phyloP scores from a whole-genome alignment of 2,888 invertebrate species.

The Scaptodrosophila latifasciaeformis region DNA sequence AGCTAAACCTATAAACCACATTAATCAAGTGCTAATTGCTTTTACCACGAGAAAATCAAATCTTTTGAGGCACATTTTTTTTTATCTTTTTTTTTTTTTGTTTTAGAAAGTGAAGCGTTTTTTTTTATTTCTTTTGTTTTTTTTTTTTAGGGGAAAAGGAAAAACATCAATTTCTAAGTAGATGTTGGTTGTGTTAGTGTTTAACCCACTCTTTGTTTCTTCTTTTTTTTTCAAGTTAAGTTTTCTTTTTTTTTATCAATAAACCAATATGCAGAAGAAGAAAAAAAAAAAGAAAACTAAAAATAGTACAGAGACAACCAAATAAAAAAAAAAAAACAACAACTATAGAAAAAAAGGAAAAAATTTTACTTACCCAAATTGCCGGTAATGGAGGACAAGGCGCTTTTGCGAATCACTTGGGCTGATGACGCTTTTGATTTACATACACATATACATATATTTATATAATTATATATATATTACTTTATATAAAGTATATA shows the following conservation, averaged over 20 bases:
- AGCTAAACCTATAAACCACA: constrained; percentile 83
- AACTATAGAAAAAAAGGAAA: constrained; percentile 39
- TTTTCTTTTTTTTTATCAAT: constrained; percentile 9
- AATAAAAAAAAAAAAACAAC: constrained; percentile 36
- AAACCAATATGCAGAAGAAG: too few species aligned
- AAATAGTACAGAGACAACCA: constrained; percentile 42
- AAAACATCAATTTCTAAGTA: too few species aligned
- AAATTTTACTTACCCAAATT: constrained; percentile 88
- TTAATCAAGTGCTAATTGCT: constrained; percentile 71
- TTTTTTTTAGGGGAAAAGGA: too few species aligned
- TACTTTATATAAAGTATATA: constrained; percentile 15
- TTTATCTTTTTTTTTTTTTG: constrained; percentile 10
- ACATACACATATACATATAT: constrained; percentile 68
- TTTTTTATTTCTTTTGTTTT: too few species aligned
- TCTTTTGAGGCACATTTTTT: constrained; percentile 20
- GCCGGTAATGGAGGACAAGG: constrained; percentile 92
- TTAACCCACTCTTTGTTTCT: too few species aligned
- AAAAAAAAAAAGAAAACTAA: neutral
- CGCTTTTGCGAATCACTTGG: constrained; percentile 84
- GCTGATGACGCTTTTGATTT: constrained; percentile 75
- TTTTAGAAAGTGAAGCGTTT: constrained; percentile 14
- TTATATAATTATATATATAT: constrained; percentile 54
- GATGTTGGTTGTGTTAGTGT: too few species aligned
- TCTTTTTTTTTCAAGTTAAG: too few species aligned
- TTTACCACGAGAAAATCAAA: constrained; percentile 35